Evolutionary conservation across 2,888 invertebrate genomes (phyloP), one percentile per base, ranked within the genome.

Genomic region (Abrostola triplasia): DNA sequence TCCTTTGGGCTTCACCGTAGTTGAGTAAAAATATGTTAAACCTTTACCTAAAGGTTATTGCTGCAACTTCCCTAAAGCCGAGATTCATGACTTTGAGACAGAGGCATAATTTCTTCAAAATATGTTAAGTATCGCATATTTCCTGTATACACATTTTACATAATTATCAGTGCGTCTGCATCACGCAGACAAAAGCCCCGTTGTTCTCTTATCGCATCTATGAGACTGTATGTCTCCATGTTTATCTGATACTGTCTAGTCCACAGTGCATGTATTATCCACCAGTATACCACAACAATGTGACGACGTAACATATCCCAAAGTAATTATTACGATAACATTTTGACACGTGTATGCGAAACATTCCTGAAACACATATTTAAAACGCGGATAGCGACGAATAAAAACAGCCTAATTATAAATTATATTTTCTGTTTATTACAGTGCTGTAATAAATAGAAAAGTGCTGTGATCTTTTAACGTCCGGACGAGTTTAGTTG

Each of bases 161-260:
- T 50, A 59, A 59, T 59, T 72, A 75, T 75, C 68, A 59, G 50
- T 53, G 38, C 48, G 65, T 54, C 61, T 68, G 60, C 51, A 76
- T 76, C 65, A 37, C n/a, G 12, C 52, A 37, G 35, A 76, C 69
- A 72, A 76, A 68, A 64, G 64, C 53, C 58, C 50, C 58, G 54
- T 76, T 76, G 66, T 73, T 62, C 48, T 58, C 61, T 75, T 74
- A 74, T 74, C 74, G 42, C 58, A 38, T 50, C 50, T 55, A 53
- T 11, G 76, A 74, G 74, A 75, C 74, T 60, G 74, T 71, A 72
- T 69, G 74, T 75, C 74, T 74, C 54, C 68, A 36, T 38, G 44
- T 72, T 72, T 72, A 74, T 76, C 72, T 59, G 71, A 71, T 75
- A 71, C 53, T 67, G 59, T 61, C 59, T 67, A 59, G 47, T 60